A percentile compares a stretch with the other conserved stretches of the same genome.
phyloP scores from a whole-genome alignment of 1,140 invertebrate genomes.

The Physella acuta region DNA sequence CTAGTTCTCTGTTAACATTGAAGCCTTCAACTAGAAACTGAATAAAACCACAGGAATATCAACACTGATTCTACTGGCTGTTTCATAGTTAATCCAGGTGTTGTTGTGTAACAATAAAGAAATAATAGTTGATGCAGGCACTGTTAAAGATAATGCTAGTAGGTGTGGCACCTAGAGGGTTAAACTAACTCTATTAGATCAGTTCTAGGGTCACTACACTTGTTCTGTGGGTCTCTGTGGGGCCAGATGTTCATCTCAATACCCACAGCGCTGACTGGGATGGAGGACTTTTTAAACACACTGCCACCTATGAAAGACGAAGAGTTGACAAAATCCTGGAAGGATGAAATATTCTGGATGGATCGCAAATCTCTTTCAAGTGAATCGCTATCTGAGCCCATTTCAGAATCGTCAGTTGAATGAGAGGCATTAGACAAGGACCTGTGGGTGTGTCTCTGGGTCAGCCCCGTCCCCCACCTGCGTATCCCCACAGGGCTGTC shows the following conservation, averaged over 20 bases:
- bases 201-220: too few species aligned
- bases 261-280: not conserved
- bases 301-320: constrained; percentile 13
- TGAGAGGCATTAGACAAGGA: constrained; percentile 32
- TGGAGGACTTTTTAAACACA: not conserved
- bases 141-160: too few species aligned
- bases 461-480: not conserved
- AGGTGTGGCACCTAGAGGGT: too few species aligned
- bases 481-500: not conserved
- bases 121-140: too few species aligned
- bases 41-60: too few species aligned
- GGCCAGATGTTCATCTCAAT: constrained; percentile 2
- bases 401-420: constrained; percentile 32
- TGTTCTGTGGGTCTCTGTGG: too few species aligned
- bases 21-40: too few species aligned
- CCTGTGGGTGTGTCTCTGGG: constrained; percentile 35
- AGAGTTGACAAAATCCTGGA: constrained; percentile 16
- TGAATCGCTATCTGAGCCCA: constrained; percentile 34
- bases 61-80: too few species aligned
- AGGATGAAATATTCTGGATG: constrained; percentile 32
- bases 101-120: too few species aligned
- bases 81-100: too few species aligned
- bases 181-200: too few species aligned
- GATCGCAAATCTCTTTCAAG: constrained; percentile 46
- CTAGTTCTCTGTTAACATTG: too few species aligned